Evolutionary conservation across 2,113 vertebrate species (phyloP), one percentile per base, ranked within the genome.

Genomic region (Eretmodus cyanostictus): DNA sequence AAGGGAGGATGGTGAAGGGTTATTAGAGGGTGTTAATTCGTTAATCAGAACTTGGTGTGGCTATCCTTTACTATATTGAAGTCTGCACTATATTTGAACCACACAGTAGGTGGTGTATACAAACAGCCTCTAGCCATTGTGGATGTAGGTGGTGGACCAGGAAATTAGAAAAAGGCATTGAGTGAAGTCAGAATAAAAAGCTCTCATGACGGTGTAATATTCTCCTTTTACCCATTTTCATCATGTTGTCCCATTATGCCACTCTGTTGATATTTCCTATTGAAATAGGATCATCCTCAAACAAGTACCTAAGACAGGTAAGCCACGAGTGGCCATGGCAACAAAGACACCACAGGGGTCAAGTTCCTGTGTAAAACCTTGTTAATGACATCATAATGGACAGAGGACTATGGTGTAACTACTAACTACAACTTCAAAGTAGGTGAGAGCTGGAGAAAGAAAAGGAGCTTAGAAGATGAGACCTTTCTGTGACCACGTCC

Each of bases 371-470:
- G 85, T 93, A 96, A 93, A 94, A 91, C 94, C 96, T 63, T 94
- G 97, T 97, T 98, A 98, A 98, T 98, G 98, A 97, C 96, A 97
- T 94, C 96, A 96, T 98, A 97, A 98, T 97, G 96, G 98, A 97
- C 95, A 94, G 88, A 96, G 96, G 94, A 95, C 95, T 95, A 95
- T 95, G 96, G 95, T 94, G 94, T 94, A 95, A 97, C 97, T 97
- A 96, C 96, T 96, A 97, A 95, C 96, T 95, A 95, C 96, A 96
- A 97, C 98, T 98, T 98, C 97, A 98, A 98, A 99, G 97, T 96
- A 97, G 96, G 96, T 95, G 96, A 97, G 97, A 86, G 97, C 92
- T 94, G 96, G 95, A 94, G 87, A 95, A 92, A 96, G 97, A 97
- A 97, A 97, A 97, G 97, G 94, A 97, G 97, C 95, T 96, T 95